Evolutionary conservation across 2,113 vertebrate species (phyloP).

Genomic region (Rhea americana): DNA sequence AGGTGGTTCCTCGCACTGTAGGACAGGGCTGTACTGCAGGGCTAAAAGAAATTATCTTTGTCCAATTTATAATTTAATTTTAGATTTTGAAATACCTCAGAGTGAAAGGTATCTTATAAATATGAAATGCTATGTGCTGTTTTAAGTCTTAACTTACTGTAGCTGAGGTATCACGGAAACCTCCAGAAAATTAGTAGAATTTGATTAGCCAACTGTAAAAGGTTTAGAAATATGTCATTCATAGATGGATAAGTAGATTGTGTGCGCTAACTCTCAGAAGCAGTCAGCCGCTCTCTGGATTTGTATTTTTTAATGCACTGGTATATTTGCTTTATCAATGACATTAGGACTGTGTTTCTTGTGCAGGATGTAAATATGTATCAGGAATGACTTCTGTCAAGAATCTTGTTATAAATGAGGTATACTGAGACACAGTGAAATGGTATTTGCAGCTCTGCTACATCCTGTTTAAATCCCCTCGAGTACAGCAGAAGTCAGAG

Average conservation of each 20-base stretch:
- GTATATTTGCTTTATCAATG: neutral
- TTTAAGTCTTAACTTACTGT: neutral
- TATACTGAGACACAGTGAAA: accelerated
- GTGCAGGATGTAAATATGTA: neutral
- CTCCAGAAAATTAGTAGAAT: neutral
- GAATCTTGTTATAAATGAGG: no score
- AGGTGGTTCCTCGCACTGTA: neutral
- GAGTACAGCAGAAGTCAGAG: neutral
- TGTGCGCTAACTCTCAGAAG: neutral
- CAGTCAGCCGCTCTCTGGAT: neutral
- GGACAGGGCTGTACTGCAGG: neutral
- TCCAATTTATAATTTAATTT: neutral
- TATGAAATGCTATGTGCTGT: neutral
- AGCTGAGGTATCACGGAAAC: neutral
- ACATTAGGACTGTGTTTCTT: neutral
- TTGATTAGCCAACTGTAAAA: neutral
- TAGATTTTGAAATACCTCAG: neutral
- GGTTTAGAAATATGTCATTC: neutral
- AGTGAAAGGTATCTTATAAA: neutral
- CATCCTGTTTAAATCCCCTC: neutral
- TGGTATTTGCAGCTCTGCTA: neutral
- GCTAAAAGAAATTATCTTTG: neutral
- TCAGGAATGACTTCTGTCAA: neutral
- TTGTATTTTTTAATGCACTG: neutral
- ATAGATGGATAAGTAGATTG: neutral